Base-by-base conservation (phyloP, 1,140 invertebrate species). In the Proctacanthus coquilletti region DNA sequence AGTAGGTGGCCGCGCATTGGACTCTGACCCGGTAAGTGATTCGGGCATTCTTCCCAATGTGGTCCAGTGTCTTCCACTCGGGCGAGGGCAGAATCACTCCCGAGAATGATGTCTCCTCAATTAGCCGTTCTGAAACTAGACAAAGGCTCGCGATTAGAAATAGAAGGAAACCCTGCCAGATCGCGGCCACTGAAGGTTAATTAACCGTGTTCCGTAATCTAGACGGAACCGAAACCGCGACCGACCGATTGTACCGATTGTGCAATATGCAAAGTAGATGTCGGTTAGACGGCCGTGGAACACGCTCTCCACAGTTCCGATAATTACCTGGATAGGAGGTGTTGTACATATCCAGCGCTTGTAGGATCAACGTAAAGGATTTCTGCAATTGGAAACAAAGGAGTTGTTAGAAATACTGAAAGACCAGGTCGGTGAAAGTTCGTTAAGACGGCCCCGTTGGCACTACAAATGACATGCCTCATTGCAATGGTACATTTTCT, bases 21-120 rank as follows among this genome's bases (percentile, higher is more conserved):
- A 96, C 88, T 37, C 92, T 74, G 53, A 91, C 87, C 51, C 83
- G 71, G 65, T 92, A 94, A 10, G 77, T 78, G 39, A 95, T 66
- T 43, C 77, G 68, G 18, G 80, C 79, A 45, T 72, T 74, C 34
- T 64, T 68, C 41, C 80, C 80, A 48, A 76, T 70, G 65, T 86
- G 81, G 53, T 80, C 76, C 49, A 91, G 68, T 36, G 84, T 86
- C 65, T 92, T 86, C 87, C 88, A 92, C 56, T 83, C 82, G 31
- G 75, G 69, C 46, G 83, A 83, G 30, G 87, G 88, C 50, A 86
- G 71, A 48, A 91, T 79, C 56, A 91, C 84, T 44, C 86, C 84
- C 38, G 83, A 88, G 70, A 87, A 87, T 51, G 79, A 80, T 41
- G 84, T 80, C 63, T 85, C 75, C 57, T 89, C 86, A 58, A 92